Base-by-base conservation (phyloP, 2,888 invertebrate genomes). In the Plagiodera versicolora region DNA sequence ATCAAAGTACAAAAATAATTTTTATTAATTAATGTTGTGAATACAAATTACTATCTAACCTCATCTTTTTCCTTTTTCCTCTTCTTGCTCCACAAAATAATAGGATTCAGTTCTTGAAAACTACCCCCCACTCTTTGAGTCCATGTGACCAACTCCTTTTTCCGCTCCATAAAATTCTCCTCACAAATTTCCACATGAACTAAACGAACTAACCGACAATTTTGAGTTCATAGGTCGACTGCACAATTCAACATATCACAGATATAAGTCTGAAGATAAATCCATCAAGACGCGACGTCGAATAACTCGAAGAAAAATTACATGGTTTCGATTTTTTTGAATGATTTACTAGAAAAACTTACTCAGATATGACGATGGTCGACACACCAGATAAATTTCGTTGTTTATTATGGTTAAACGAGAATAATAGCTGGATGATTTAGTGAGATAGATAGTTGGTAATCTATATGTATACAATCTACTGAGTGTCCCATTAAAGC, bases 41-140 rank as follows among this genome's bases (percentile, higher is more conserved):
- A n/a, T n/a, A n/a, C n/a, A n/a, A n/a, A n/a, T n/a, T n/a, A n/a
- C n/a, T n/a, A n/a, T n/a, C 46, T 46, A 18, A 66, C 67, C 67
- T 67, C 66, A 56, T 67, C 64, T 47, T 64, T 63, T 49, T 57
- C 59, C 50, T 65, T 64, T 3, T 66, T 70, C 30, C 61, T 54
- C 50, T 60, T 64, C 46, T 66, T 68, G 45, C 67, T 69, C 64
- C 70, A 70, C 18, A 77, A 64, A 35, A 72, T 72, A 51, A 68
- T 66, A 0, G 75, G 74, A 62, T 76, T 73, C 35, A 79, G 56
- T 45, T 77, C 77, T 50, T 77, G 74, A 5, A 77, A 67, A 66
- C 77, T 78, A 48, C 68, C 72, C 20, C 72, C 65, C 5, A 73
- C 61, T 56, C 62, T 68, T 47, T 68, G 63, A 2, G 72, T 56